Evolutionary conservation across 2,113 vertebrate genomes (phyloP).

Genomic region (Camarhynchus parvulus): DNA sequence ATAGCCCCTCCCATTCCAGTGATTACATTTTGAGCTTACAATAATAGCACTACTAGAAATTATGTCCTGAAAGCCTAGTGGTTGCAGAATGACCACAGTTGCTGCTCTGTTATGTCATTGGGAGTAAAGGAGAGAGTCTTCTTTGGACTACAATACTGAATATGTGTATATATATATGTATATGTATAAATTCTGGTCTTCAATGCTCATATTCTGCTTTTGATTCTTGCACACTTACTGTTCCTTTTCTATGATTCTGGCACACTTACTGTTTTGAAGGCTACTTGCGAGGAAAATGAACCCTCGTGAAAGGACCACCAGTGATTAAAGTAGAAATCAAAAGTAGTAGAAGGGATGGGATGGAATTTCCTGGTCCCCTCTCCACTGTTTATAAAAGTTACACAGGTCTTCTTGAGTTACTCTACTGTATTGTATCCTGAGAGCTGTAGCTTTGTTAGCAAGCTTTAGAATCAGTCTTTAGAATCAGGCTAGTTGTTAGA

Average conservation of each 20-base stretch:
- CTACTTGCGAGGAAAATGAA: background rate
- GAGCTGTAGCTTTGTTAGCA: background rate
- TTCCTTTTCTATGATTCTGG: background rate
- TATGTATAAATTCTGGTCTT: background rate
- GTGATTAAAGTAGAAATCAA: background rate
- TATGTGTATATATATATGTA: background rate
- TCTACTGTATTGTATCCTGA: background rate
- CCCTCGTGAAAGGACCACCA: background rate
- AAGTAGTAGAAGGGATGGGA: background rate
- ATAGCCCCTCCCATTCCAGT: background rate
- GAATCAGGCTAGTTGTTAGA: background rate
- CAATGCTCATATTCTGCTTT: background rate
- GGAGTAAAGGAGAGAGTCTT: background rate
- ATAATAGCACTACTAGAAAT: background rate
- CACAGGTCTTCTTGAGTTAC: background rate
- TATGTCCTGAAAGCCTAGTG: background rate
- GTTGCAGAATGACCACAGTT: background rate
- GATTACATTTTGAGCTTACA: conserved; percentile 13
- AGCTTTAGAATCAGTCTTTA: background rate
- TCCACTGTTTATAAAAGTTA: background rate
- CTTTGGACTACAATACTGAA: background rate
- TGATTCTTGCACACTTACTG: background rate
- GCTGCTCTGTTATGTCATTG: background rate
- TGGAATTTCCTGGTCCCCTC: background rate
- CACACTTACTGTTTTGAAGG: background rate